Conservation (phyloP, 2,888 invertebrate species). For the Atrina japonica region DNA sequence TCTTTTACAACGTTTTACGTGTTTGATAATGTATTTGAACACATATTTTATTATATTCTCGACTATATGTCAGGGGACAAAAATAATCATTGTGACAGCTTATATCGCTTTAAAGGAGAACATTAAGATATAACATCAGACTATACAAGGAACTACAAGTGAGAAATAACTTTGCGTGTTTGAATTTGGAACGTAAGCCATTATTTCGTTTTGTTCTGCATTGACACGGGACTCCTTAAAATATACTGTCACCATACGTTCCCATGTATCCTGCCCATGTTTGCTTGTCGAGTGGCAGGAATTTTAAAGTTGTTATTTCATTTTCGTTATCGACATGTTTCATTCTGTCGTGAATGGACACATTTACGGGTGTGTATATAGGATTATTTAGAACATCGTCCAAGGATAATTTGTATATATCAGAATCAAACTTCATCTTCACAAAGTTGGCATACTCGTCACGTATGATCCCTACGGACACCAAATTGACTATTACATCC, state of each 20-base stretch:
- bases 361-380: slow-evolving; percentile 54
- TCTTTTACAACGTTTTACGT: too few species aligned
- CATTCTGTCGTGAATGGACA: slow-evolving; percentile 56
- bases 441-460: slow-evolving; percentile 61
- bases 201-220: too few species aligned
- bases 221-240: too few species aligned
- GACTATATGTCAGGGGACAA: too few species aligned
- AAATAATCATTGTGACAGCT: too few species aligned
- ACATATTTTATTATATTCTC: too few species aligned
- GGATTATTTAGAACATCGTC: slow-evolving; percentile 52
- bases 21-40: too few species aligned
- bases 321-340: slow-evolving; percentile 50
- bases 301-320: slow-evolving; percentile 51
- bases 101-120: too few species aligned
- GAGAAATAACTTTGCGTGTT: too few species aligned
- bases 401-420: slow-evolving; percentile 59
- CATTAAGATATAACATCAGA: too few species aligned
- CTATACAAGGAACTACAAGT: too few species aligned
- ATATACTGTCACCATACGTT: slow-evolving; percentile 51
- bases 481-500: slow-evolving; percentile 65
- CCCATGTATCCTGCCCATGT: slow-evolving; percentile 63
- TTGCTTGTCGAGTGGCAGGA: slow-evolving; percentile 50
- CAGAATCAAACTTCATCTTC: slow-evolving; percentile 65
- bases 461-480: slow-evolving; percentile 61
- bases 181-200: too few species aligned